A percentile compares a stretch with the other conserved stretches of the same genome.
These are phyloP conservation scores for Esox niger DNA, from an alignment of 2,113 vertebrate genomes.

Conservation along the genomic window DNA sequence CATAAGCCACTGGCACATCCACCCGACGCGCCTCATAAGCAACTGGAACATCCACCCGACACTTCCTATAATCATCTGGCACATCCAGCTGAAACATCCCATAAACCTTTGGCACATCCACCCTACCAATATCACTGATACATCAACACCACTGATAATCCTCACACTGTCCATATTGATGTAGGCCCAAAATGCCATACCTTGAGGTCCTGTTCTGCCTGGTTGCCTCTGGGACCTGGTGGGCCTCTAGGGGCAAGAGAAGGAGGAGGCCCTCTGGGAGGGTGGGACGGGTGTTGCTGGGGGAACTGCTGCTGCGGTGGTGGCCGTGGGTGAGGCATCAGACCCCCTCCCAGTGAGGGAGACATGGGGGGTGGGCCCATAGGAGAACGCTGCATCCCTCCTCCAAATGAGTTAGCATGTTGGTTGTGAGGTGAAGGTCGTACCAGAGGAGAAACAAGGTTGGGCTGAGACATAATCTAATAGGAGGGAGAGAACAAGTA, in stretches of 20 bases:
- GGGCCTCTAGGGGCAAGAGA: conserved; percentile 82
- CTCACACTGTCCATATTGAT: too few species aligned
- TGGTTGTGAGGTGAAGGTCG: conserved; percentile 84
- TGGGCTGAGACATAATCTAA: conserved; percentile 95
- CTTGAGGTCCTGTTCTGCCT: conserved; percentile 92
- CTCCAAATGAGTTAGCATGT: conserved; percentile 89
- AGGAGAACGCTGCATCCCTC: conserved; percentile 87
- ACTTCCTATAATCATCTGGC: too few species aligned
- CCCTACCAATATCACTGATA: too few species aligned
- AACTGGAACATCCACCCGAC: too few species aligned
- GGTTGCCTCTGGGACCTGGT: conserved; percentile 73
- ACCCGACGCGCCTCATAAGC: too few species aligned
- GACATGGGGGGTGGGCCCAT: conserved; percentile 80
- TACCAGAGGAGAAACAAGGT: conserved; percentile 92
- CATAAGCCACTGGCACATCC: too few species aligned
- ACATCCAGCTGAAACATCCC: too few species aligned
- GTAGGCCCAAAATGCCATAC: conserved; percentile 72
- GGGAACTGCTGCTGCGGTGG: conserved; percentile 80
- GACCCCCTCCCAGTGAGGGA: conserved; percentile 84
- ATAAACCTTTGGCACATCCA: too few species aligned
- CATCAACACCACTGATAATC: too few species aligned
- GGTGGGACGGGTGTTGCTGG: conserved; percentile 76
- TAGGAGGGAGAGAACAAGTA: not conserved
- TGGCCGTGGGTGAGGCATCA: conserved; percentile 89
- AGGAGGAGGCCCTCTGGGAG: conserved; percentile 82